Evolutionary conservation across 2,888 invertebrate genomes (phyloP).

Genomic region (Phlogophora meticulosa): DNA sequence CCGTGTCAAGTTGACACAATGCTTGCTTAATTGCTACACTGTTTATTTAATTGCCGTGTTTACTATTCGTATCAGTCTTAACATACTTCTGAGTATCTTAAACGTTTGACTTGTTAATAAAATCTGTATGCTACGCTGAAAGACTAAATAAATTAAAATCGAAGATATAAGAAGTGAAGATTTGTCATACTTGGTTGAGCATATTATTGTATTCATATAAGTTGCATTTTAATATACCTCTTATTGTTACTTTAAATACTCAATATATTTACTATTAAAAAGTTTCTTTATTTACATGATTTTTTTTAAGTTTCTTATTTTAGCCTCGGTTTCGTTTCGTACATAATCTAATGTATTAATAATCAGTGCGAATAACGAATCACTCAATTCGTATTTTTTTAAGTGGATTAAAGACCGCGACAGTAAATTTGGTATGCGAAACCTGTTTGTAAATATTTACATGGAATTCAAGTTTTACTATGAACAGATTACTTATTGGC

Average conservation of each 20-base stretch:
- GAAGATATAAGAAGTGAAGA: too few relatives aligned
- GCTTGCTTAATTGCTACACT: slow-evolving; percentile 53
- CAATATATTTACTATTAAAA: too few relatives aligned
- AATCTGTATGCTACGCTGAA: neutral
- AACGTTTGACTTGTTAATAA: slow-evolving; percentile 4
- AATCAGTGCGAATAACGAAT: neutral
- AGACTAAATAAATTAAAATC: neutral
- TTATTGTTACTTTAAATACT: too few relatives aligned
- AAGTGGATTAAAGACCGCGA: neutral
- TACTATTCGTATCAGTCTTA: slow-evolving; percentile 19
- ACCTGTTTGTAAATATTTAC: neutral
- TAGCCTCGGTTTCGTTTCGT: too few relatives aligned
- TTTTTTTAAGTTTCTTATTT: too few relatives aligned
- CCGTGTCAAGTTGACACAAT: slow-evolving; percentile 60
- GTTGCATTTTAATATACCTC: too few relatives aligned
- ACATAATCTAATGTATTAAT: neutral
- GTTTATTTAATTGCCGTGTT: slow-evolving; percentile 56
- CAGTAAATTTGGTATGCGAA: neutral
- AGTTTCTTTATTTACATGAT: too few relatives aligned
- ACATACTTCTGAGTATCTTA: neutral
- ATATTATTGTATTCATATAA: too few relatives aligned
- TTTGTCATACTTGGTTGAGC: too few relatives aligned
- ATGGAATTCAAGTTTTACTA: slow-evolving; percentile 3
- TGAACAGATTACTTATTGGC: neutral
- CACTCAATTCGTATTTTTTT: neutral